Percentiles rank a stretch among this genome's conserved stretches.
Evolutionary conservation across 2,113 vertebrate genomes (phyloP).

Genomic region (Loxodonta africana): DNA sequence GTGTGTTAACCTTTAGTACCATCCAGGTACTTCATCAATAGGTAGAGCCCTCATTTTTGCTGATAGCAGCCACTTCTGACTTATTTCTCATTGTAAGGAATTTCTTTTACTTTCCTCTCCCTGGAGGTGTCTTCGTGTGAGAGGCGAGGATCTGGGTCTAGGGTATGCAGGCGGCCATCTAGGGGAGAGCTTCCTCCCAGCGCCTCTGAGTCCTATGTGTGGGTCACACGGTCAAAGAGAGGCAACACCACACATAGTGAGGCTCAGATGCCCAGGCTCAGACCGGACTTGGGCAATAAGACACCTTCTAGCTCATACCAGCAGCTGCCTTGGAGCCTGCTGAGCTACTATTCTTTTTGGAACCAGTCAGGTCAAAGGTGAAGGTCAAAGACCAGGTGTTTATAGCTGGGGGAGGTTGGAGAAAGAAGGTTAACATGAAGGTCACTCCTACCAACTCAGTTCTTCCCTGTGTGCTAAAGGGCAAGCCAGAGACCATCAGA

Average conservation of each 20-base stretch:
- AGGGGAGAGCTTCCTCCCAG: background rate
- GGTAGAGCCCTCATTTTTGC: background rate
- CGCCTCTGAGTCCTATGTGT: rapidly evolving
- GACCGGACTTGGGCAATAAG: background rate
- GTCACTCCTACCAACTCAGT: background rate
- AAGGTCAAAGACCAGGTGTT: background rate
- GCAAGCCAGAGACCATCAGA: background rate
- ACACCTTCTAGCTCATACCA: background rate
- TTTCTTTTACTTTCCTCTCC: background rate
- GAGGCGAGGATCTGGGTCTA: background rate
- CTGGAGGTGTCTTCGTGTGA: background rate
- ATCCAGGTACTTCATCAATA: no score
- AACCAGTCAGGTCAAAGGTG: background rate
- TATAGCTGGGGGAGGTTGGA: background rate
- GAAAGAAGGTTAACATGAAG: background rate
- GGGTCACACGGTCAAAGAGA: background rate
- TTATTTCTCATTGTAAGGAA: background rate
- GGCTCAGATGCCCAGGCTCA: background rate
- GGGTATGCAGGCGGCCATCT: background rate
- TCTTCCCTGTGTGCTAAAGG: background rate
- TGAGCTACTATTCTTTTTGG: background rate
- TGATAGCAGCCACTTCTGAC: background rate
- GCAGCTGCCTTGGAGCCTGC: background rate
- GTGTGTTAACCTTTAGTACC: no score
- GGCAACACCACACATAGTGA: no score